Percentiles rank a stretch among this genome's conserved stretches.
phyloP scores from a whole-genome alignment of 2,888 invertebrate species.

The Caenorhabditis angaria region DNA sequence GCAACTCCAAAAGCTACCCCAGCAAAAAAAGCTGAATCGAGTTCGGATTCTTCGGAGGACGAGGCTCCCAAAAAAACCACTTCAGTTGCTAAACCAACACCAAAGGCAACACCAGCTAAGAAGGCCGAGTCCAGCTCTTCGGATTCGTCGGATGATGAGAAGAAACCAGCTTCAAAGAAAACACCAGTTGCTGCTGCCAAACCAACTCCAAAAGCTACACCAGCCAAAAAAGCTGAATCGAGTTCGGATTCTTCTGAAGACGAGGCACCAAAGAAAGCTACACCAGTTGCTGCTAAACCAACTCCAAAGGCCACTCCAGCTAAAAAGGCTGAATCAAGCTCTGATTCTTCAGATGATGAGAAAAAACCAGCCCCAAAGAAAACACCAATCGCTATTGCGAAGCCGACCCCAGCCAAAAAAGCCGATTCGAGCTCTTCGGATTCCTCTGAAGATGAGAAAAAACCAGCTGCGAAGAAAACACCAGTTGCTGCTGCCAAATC shows the following conservation, averaged over 20 bases:
- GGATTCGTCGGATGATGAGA: conserved; percentile 34
- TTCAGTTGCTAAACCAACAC: conserved; percentile 11
- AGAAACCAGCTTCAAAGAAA: conserved; percentile 18
- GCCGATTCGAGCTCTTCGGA: conserved; percentile 2
- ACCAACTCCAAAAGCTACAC: conserved; percentile 4
- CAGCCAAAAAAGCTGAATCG: conserved; percentile 40
- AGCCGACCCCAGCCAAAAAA: conserved; percentile 9
- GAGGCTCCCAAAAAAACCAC: conserved; percentile 17
- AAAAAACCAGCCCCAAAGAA: conserved; percentile 15
- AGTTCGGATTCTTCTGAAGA: conserved; percentile 41
- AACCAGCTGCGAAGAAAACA: conserved; percentile 43
- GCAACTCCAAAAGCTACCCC: conserved; percentile 11
- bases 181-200: conserved; percentile 10
- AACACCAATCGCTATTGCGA: conserved; percentile 15
- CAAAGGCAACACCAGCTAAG: conserved; percentile 23
- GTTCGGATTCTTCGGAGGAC: conserved; percentile 7
- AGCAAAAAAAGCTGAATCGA: conserved; percentile 24
- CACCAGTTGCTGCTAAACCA: conserved; percentile 7
- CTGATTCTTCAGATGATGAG: conserved; percentile 9
- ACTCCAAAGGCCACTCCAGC: conserved; percentile 11
- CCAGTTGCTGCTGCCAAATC: conserved; percentile 30
- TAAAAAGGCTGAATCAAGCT: conserved; percentile 23
- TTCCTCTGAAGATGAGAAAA: conserved; percentile 34
- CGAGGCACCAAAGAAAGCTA: conserved; percentile 26
- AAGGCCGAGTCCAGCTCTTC: conserved; percentile 45